A percentile compares a stretch with the other conserved stretches of the same genome.
phyloP scores from a whole-genome alignment of 2,113 vertebrate genomes.

The Mellivora capensis region DNA sequence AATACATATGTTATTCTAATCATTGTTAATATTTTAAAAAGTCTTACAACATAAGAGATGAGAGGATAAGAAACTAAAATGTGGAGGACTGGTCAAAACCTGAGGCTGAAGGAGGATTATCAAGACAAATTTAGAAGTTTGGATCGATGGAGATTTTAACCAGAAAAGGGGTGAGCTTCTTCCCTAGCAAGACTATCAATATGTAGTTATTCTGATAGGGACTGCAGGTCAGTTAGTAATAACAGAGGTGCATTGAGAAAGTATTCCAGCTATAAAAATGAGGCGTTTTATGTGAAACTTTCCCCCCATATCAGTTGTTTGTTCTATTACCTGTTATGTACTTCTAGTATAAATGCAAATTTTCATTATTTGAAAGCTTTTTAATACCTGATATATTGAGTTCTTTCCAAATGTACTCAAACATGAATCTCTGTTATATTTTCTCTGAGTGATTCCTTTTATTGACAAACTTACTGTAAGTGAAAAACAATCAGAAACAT shows the following conservation, averaged over 20 bases:
- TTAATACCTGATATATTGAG: slow-evolving; percentile 37
- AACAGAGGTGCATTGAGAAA: neutral
- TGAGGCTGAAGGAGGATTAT: neutral
- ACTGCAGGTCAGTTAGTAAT: neutral
- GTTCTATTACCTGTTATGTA: neutral
- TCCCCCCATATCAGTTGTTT: neutral
- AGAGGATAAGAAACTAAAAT: neutral
- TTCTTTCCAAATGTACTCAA: slow-evolving; percentile 31
- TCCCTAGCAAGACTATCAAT: neutral
- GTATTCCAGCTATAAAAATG: neutral
- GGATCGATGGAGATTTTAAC: neutral
- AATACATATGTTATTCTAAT: neutral
- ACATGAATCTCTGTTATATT: slow-evolving; percentile 27
- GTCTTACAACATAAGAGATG: neutral
- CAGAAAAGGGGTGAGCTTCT: neutral
- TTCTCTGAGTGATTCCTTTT: slow-evolving; percentile 47
- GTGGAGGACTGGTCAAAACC: neutral
- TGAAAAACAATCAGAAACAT: slow-evolving; percentile 54
- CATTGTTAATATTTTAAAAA: neutral
- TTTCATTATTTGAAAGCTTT: slow-evolving; percentile 48
- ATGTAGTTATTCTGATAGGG: neutral
- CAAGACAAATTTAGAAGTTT: neutral
- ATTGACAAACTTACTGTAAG: slow-evolving; percentile 63
- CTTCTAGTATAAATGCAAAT: neutral
- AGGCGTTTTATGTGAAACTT: neutral